Percentiles rank a stretch among this genome's conserved stretches.
These are phyloP conservation scores for Anas capensis DNA, from an alignment of 2,797 vertebrate genomes.

Conservation along the genomic window DNA sequence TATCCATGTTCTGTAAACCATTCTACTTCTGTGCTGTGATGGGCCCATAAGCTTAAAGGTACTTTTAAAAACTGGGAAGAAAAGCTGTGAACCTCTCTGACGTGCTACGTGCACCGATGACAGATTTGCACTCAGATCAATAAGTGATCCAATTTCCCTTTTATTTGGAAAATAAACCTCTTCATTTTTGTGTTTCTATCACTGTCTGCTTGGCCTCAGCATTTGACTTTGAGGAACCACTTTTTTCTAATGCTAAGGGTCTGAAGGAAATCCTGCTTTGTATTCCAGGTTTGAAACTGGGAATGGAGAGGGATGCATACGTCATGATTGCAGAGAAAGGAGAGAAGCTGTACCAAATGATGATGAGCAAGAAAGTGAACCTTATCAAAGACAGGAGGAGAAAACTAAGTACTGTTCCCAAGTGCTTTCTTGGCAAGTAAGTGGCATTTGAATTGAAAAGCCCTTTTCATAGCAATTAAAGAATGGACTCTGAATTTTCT, in stretches of 20 bases:
- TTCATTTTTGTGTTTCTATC: neutral
- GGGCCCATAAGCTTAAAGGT: neutral
- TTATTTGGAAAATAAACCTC: neutral
- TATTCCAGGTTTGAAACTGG: constrained; percentile 91
- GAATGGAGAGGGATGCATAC: constrained; percentile 97
- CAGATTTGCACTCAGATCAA: neutral
- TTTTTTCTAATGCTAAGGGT: neutral
- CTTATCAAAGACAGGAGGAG: constrained; percentile 95
- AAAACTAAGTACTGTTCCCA: constrained; percentile 96
- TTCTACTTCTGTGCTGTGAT: neutral
- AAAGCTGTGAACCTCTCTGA: neutral
- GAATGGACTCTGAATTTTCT: constrained; percentile 61
- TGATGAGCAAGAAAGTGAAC: constrained; percentile 95
- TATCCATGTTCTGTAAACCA: neutral
- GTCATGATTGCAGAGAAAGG: constrained; percentile 99
- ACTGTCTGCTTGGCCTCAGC: neutral
- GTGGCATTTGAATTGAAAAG: constrained; percentile 74
- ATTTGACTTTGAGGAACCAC: neutral
- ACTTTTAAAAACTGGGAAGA: neutral
- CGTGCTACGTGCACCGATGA: neutral
- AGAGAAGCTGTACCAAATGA: constrained; percentile 98
- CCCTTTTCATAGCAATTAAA: constrained; percentile 42
- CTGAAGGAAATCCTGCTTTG: neutral
- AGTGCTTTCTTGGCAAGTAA: constrained; percentile 99
- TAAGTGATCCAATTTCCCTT: neutral